Conservation (phyloP, 2,888 invertebrate species). For the Halictus quadricinctus region DNA sequence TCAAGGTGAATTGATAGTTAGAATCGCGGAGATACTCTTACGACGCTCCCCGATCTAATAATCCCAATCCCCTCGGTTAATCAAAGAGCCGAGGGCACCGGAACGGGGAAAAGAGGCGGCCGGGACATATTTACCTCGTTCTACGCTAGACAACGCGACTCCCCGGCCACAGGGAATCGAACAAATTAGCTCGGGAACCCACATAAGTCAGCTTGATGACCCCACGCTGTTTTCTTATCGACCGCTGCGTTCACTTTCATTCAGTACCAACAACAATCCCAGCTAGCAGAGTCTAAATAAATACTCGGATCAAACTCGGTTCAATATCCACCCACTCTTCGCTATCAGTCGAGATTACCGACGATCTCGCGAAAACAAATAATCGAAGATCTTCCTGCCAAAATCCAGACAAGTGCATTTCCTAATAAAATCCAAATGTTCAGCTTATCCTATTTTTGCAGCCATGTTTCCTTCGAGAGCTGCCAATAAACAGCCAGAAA, state of each 20-base stretch:
- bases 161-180: neutral
- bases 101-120: neutral
- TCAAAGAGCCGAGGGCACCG: neutral
- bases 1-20: neutral
- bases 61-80: neutral
- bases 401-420: too few species aligned
- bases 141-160: neutral
- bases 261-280: neutral
- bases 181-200: neutral
- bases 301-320: neutral
- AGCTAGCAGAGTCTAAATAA: neutral
- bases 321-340: neutral
- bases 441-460: too few species aligned
- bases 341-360: too few species aligned
- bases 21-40: neutral
- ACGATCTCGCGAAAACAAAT: neutral
- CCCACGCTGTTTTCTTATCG: neutral
- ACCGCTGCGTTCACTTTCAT: neutral
- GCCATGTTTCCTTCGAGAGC: too few species aligned
- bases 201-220: neutral
- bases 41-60: neutral
- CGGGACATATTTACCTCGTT: neutral
- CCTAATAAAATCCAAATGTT: too few species aligned
- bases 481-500: neutral
- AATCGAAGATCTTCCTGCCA: too few species aligned